Percentiles rank a stretch among this genome's conserved stretches.
Conservation (phyloP, 2,888 invertebrate genomes). For the Celastrina argiolus region DNA sequence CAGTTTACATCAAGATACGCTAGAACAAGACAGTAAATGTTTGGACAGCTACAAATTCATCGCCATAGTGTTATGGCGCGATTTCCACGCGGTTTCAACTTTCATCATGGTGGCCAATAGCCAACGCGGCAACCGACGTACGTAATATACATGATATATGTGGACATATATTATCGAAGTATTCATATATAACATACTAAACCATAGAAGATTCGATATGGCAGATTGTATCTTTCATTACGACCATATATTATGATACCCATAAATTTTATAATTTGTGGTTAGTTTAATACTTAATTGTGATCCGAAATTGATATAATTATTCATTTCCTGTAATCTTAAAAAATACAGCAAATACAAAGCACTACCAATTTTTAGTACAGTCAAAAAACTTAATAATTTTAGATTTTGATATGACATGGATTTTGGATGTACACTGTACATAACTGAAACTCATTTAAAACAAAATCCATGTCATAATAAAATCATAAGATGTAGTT, state of each 20-base stretch:
- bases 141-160: conserved; percentile 6
- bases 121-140: neutral
- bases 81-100: neutral
- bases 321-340: neutral
- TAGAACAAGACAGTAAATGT: neutral
- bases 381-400: too few relatives aligned
- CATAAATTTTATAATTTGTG: conserved; percentile 12
- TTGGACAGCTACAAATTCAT: neutral
- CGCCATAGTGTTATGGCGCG: neutral
- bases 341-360: too few relatives aligned
- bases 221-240: conserved; percentile 10
- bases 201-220: neutral
- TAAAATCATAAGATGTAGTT: too few relatives aligned
- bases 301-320: neutral
- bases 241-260: neutral
- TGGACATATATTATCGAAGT: conserved; percentile 3
- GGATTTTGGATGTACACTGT: too few relatives aligned
- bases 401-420: too few relatives aligned
- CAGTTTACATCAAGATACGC: too few relatives aligned
- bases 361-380: too few relatives aligned
- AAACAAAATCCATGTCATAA: too few relatives aligned
- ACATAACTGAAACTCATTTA: too few relatives aligned
- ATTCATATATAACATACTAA: neutral
- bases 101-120: neutral
- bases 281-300: neutral